phyloP scores from a whole-genome alignment of 2,888 invertebrate genomes.

The Drosophila histrio region DNA sequence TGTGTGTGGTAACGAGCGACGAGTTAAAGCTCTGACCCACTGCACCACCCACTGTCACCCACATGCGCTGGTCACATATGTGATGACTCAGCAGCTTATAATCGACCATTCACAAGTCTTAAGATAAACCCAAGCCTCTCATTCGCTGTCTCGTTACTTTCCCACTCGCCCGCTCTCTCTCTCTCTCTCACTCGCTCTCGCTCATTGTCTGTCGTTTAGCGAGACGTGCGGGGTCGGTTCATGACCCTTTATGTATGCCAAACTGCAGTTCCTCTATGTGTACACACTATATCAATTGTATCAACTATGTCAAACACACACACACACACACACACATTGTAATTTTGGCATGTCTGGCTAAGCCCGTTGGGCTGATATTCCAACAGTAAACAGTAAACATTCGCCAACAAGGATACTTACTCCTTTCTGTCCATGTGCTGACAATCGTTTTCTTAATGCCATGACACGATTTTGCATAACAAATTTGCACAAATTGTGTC shows the following conservation, averaged over 20 bases:
- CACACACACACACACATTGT: conserved; percentile 7
- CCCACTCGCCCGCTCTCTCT: neutral
- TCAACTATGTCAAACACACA: conserved; percentile 27
- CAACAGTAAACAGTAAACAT: conserved; percentile 15
- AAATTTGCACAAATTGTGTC: conserved; percentile 22
- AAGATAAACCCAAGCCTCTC: conserved; percentile 34
- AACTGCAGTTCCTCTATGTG: conserved; percentile 22
- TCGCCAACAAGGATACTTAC: neutral
- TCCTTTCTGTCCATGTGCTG: neutral
- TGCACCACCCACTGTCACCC: conserved; percentile 17
- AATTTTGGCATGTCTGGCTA: conserved; percentile 38
- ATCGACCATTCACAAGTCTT: conserved; percentile 43
- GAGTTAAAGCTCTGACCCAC: conserved; percentile 44
- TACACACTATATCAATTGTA: conserved; percentile 47
- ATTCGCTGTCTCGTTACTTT: neutral
- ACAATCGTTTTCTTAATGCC: conserved; percentile 29
- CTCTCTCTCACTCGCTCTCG: neutral
- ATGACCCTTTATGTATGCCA: conserved; percentile 36
- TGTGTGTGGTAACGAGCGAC: conserved; percentile 15
- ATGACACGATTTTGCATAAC: conserved; percentile 40
- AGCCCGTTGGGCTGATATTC: conserved; percentile 29
- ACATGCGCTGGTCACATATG: conserved; percentile 29
- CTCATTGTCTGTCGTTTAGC: neutral
- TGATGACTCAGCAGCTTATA: conserved; percentile 58
- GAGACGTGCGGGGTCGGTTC: conserved; percentile 10